phyloP scores from a whole-genome alignment of 2,888 invertebrate genomes.

The Chydorus sphaericus region DNA sequence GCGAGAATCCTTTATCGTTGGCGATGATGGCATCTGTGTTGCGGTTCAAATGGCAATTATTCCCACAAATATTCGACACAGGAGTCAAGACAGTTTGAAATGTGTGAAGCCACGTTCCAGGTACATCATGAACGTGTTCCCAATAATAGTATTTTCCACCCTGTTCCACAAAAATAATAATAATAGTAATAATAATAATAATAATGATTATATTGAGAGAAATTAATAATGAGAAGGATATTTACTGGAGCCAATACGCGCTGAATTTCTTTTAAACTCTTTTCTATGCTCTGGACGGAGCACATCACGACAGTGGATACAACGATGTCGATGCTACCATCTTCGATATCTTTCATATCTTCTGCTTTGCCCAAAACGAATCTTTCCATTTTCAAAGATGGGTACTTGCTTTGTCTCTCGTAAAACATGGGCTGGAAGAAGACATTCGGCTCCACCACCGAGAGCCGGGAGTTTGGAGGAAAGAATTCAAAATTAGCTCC shows the following conservation, averaged over 20 bases:
- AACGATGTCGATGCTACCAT: conserved; percentile 24
- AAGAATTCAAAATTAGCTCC: conserved; percentile 22
- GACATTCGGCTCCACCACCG: conserved; percentile 21
- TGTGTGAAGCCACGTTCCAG: conserved; percentile 17
- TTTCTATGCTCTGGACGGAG: conserved; percentile 21
- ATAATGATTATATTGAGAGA: not conserved
- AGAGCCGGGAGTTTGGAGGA: conserved; percentile 20
- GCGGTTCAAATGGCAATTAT: conserved; percentile 22
- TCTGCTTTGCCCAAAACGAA: conserved; percentile 21
- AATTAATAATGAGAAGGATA: conserved; percentile 20
- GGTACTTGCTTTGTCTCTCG: conserved; percentile 17
- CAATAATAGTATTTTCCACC: conserved; percentile 24
- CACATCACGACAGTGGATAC: conserved; percentile 25
- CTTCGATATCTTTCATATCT: conserved; percentile 21
- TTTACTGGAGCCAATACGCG: conserved; percentile 24
- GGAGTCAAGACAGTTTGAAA: conserved; percentile 20
- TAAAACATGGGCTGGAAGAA: conserved; percentile 19
- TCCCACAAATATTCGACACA: conserved; percentile 21
- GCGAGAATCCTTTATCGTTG: conserved; percentile 18
- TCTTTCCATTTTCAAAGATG: conserved; percentile 21
- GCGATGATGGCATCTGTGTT: conserved; percentile 20
- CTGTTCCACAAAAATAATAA: conserved; percentile 17
- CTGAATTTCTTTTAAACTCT: conserved; percentile 22
- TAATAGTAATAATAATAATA: not conserved
- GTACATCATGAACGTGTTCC: conserved; percentile 23